A percentile compares a stretch with the other conserved stretches of the same genome.
These are phyloP conservation scores for Eueides isabella DNA, from an alignment of 1,140 invertebrate genomes.

Conservation along the genomic window DNA sequence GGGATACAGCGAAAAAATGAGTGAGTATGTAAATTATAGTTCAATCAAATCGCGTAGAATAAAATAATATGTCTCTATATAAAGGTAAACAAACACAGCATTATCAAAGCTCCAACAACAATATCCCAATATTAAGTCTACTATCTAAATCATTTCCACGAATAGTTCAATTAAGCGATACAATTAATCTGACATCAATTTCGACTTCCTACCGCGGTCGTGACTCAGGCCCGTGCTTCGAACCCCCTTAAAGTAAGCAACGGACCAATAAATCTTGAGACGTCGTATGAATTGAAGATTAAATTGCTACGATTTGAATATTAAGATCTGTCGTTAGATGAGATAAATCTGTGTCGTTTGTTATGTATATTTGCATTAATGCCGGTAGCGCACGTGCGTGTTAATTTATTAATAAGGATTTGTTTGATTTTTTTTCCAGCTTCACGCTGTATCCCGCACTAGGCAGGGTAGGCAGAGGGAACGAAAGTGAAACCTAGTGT, in stretches of 20 bases:
- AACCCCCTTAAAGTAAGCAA: slow-evolving; percentile 46
- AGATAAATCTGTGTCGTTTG: slow-evolving; percentile 18
- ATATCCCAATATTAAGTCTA: neutral
- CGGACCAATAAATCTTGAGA: slow-evolving; percentile 48
- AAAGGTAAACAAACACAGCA: no score
- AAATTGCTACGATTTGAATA: slow-evolving; percentile 30
- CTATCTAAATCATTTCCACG: slow-evolving; percentile 34
- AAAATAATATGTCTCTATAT: no score
- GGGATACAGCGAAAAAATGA: no score
- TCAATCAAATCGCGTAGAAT: no score
- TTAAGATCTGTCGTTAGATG: slow-evolving; percentile 19
- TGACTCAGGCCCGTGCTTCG: slow-evolving; percentile 47
- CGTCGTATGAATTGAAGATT: slow-evolving; percentile 33
- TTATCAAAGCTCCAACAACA: neutral
- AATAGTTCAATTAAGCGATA: slow-evolving; percentile 38
- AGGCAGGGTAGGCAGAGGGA: no score
- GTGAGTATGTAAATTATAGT: no score
- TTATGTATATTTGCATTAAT: neutral
- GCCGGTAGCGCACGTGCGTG: neutral
- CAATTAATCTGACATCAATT: slow-evolving; percentile 51
- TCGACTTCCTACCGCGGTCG: slow-evolving; percentile 49
- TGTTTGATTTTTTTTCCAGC: no score
- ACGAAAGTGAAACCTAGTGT: no score
- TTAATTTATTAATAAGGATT: neutral
- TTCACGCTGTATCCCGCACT: no score